Conservation (phyloP, 2,113 vertebrate genomes). For the Paramisgurnus dabryanus region DNA sequence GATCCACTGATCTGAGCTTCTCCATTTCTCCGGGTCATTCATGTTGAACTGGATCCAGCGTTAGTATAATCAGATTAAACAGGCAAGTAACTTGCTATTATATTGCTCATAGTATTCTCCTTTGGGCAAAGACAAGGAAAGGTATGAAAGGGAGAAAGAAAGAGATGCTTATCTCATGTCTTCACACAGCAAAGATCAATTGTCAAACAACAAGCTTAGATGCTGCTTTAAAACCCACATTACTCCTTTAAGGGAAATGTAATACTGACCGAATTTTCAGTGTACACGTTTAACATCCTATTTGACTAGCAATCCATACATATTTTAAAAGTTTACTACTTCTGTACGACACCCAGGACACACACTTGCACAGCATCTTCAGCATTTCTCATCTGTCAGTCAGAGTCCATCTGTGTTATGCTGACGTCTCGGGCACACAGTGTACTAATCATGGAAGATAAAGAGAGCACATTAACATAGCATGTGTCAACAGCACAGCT, state of each 20-base stretch:
- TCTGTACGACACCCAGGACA: not conserved
- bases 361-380: not conserved
- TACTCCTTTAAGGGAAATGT: too few relatives aligned
- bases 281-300: too few relatives aligned
- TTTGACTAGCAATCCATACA: not conserved
- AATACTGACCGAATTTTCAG: too few relatives aligned
- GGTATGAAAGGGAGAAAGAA: not conserved
- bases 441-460: constrained; percentile 13
- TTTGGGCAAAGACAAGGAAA: constrained; percentile 20
- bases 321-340: not conserved
- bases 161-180: not conserved
- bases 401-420: not conserved
- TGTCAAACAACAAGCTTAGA: constrained; percentile 19
- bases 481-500: constrained; percentile 11
- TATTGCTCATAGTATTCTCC: not conserved
- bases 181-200: constrained; percentile 27
- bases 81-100: not conserved
- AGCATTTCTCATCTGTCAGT: constrained; percentile 2
- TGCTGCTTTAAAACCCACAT: not conserved
- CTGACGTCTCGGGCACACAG: not conserved
- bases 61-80: constrained; percentile 16
- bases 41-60: not conserved
- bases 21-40: constrained; percentile 32
- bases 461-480: constrained; percentile 43
- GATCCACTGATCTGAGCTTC: constrained; percentile 3